Evolutionary conservation across 2,797 vertebrate genomes (phyloP).

Genomic region (Myotis vivesi): DNA sequence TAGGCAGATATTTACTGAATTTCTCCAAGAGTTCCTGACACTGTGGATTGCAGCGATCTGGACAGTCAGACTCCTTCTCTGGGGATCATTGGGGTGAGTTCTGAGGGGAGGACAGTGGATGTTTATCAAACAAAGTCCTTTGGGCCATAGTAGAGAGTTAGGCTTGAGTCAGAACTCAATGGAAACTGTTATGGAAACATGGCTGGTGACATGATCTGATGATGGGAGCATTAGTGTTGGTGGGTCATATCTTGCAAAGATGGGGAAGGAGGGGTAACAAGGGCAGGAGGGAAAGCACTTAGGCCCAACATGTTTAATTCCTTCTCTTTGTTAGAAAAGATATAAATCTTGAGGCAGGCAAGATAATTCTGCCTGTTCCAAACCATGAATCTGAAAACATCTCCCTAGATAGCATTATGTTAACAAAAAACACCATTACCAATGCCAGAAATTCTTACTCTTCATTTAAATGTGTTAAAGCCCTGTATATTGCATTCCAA

Average conservation of each 20-base stretch:
- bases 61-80: background rate
- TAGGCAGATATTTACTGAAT: background rate
- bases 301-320: background rate
- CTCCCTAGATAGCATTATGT: background rate
- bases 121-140: background rate
- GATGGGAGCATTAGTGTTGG: background rate
- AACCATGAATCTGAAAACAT: slow-evolving; percentile 25
- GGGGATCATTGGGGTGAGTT: background rate
- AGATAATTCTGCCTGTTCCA: background rate
- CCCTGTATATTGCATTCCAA: slow-evolving; percentile 17
- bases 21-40: background rate
- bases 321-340: background rate
- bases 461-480: slow-evolving; percentile 44
- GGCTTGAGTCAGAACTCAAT: background rate
- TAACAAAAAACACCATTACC: background rate
- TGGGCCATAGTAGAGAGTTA: background rate
- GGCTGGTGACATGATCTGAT: background rate
- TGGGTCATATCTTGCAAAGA: background rate
- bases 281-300: background rate
- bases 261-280: background rate
- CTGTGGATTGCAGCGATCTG: background rate
- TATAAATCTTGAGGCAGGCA: slow-evolving; percentile 4
- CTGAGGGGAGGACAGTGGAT: background rate
- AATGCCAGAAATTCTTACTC: slow-evolving; percentile 29
- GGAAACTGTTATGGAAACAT: background rate